Evolutionary conservation across 92 coral and sea anemone genomes (phyloP).

Genomic region (Galaxea fascicularis): DNA sequence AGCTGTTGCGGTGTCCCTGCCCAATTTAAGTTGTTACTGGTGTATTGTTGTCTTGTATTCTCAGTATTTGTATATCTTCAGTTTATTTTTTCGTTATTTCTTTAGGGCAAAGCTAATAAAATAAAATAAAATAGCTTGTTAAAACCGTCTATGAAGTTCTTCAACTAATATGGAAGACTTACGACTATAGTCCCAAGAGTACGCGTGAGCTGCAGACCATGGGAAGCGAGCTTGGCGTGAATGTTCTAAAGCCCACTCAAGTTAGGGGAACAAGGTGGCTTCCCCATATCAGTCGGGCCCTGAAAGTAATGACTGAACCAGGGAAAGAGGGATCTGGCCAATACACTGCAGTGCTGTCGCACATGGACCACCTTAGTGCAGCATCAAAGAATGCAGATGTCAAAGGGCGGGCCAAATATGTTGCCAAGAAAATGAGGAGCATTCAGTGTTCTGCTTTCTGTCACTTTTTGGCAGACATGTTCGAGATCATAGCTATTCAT

Average conservation of each 20-base stretch:
- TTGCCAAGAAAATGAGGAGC: slow-evolving; percentile 12
- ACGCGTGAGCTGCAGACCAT: slow-evolving; percentile 40
- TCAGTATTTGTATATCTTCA: no score
- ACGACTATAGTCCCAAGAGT: slow-evolving; percentile 58
- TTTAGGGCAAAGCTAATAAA: no score
- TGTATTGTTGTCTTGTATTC: no score
- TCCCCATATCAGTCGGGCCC: slow-evolving; percentile 51
- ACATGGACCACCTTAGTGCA: slow-evolving; percentile 34
- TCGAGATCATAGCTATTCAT: slow-evolving; percentile 1
- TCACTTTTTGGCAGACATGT: slow-evolving; percentile 19
- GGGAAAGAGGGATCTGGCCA: slow-evolving; percentile 14
- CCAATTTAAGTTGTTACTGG: no score
- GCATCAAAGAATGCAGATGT: slow-evolving; percentile 23
- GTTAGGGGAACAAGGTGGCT: slow-evolving; percentile 62
- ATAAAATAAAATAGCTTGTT: no score
- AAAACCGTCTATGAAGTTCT: slow-evolving; percentile 40
- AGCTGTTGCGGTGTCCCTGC: no score
- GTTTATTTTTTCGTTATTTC: no score
- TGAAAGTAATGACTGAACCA: slow-evolving; percentile 30
- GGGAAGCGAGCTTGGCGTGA: slow-evolving; percentile 50
- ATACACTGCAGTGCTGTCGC: slow-evolving; percentile 18
- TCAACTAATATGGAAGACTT: slow-evolving; percentile 54
- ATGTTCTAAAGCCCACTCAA: slow-evolving; percentile 56
- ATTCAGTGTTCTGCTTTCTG: slow-evolving; percentile 1
- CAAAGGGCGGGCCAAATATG: slow-evolving; percentile 11